These are phyloP conservation scores for Caerostris darwini DNA, from an alignment of 1,140 invertebrate genomes.

Conservation along the genomic window DNA sequence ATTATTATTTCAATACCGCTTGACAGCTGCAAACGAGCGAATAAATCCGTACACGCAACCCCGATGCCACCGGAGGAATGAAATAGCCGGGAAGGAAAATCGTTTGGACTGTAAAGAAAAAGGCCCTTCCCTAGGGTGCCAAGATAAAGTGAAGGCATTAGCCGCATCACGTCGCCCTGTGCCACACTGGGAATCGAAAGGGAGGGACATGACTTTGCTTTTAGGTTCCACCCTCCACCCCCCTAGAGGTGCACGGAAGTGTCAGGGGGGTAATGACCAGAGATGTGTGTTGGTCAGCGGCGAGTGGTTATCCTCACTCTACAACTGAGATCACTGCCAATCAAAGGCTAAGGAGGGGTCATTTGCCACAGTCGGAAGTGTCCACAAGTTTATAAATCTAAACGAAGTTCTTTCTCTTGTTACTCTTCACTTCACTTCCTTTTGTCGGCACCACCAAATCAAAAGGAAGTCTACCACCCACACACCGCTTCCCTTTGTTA, in stretches of 20 bases:
- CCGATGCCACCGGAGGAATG: not conserved
- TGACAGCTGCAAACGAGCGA: not conserved
- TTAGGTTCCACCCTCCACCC: not conserved
- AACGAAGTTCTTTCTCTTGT: slow-evolving; percentile 37
- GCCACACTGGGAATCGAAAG: not conserved
- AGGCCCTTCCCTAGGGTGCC: not conserved
- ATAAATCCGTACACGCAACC: not conserved
- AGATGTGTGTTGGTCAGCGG: slow-evolving; percentile 50
- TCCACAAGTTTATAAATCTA: slow-evolving; percentile 15
- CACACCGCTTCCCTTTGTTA: not conserved
- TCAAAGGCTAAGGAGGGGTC: not conserved
- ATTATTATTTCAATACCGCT: not conserved
- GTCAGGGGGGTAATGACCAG: slow-evolving; percentile 68
- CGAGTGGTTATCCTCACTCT: not conserved
- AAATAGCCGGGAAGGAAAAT: not conserved
- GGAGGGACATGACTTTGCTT: slow-evolving; percentile 59
- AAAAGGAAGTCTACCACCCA: not conserved
- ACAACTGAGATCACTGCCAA: not conserved
- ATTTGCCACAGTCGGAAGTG: not conserved
- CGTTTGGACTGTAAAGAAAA: not conserved
- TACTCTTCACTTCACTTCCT: not conserved
- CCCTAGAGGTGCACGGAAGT: slow-evolving; percentile 27
- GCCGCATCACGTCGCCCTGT: not conserved
- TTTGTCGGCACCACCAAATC: not conserved
- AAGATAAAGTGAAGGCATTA: slow-evolving; percentile 23